Conservation (phyloP, 1,140 invertebrate species). For the Lordiphosa clarofinis region DNA sequence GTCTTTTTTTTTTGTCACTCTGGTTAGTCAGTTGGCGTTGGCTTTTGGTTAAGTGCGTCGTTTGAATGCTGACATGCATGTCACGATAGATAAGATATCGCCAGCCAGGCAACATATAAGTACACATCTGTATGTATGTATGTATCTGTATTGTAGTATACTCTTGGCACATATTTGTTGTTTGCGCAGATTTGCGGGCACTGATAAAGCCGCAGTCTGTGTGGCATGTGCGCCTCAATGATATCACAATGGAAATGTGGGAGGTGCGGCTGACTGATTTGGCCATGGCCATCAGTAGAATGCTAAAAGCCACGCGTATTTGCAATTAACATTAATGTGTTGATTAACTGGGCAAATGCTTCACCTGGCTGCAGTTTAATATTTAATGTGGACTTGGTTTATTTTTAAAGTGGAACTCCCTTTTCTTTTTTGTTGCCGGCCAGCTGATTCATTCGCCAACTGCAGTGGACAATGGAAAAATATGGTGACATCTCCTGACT, state of each 20-base stretch:
- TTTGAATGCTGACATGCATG: conserved; percentile 68
- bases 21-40: conserved; percentile 8
- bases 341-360: conserved; percentile 55
- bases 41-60: conserved; percentile 50
- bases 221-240: conserved; percentile 1
- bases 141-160: conserved; percentile 14
- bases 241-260: conserved; percentile 24
- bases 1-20: conserved; percentile 5
- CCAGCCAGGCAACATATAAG: conserved; percentile 5
- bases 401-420: conserved; percentile 14
- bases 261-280: not conserved
- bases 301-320: conserved; percentile 69
- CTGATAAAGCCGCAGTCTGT: conserved; percentile 44
- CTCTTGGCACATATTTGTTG: conserved; percentile 60
- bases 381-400: not conserved
- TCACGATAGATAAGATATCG: conserved; percentile 43
- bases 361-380: conserved; percentile 20
- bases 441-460: conserved; percentile 15
- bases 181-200: conserved; percentile 55
- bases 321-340: conserved; percentile 59
- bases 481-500: conserved; percentile 38
- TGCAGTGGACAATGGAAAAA: conserved; percentile 8
- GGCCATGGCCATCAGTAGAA: conserved; percentile 28
- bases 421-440: conserved; percentile 15
- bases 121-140: not conserved